A percentile compares a stretch with the other conserved stretches of the same genome.
phyloP scores from a whole-genome alignment of 2,113 vertebrate species.

The Xyliphius kryptos region DNA sequence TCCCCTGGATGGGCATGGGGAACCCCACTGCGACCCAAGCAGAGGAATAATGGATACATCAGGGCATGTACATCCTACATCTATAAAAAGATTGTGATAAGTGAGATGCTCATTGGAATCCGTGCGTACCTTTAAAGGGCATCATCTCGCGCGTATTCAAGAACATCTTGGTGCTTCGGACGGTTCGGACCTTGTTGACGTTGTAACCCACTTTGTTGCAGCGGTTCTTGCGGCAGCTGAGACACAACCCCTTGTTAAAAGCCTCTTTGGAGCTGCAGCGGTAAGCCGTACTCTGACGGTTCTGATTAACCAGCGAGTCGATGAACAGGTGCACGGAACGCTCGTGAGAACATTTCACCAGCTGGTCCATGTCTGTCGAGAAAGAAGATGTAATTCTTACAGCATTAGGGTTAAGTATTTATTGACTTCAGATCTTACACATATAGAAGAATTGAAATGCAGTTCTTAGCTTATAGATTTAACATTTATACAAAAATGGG shows the following conservation, averaged over 20 bases:
- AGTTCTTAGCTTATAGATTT: too few relatives aligned
- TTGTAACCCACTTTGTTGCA: constrained; percentile 94
- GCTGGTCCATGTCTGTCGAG: constrained; percentile 82
- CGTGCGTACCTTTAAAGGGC: constrained; percentile 79
- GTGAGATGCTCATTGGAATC: background rate
- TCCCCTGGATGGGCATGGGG: too few relatives aligned
- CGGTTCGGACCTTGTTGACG: constrained; percentile 78
- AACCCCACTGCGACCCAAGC: too few relatives aligned
- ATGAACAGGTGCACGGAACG: constrained; percentile 97
- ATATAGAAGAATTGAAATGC: too few relatives aligned
- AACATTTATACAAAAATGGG: too few relatives aligned
- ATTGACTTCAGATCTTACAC: too few relatives aligned
- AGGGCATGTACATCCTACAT: too few relatives aligned
- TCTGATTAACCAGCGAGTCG: constrained; percentile 83
- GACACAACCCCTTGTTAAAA: constrained; percentile 88
- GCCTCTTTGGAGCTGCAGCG: constrained; percentile 84
- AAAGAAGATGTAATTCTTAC: constrained; percentile 15
- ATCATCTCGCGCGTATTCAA: constrained; percentile 86
- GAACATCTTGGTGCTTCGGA: constrained; percentile 84
- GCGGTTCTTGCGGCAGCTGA: constrained; percentile 94
- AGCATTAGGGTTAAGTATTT: too few relatives aligned
- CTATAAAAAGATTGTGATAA: background rate
- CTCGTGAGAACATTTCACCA: constrained; percentile 94
- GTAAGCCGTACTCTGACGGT: constrained; percentile 81
- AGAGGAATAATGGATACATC: too few relatives aligned